A percentile compares a stretch with the other conserved stretches of the same genome.
Evolutionary conservation across 2,797 vertebrate genomes (phyloP).

Genomic region (Hippocampus kuda): DNA sequence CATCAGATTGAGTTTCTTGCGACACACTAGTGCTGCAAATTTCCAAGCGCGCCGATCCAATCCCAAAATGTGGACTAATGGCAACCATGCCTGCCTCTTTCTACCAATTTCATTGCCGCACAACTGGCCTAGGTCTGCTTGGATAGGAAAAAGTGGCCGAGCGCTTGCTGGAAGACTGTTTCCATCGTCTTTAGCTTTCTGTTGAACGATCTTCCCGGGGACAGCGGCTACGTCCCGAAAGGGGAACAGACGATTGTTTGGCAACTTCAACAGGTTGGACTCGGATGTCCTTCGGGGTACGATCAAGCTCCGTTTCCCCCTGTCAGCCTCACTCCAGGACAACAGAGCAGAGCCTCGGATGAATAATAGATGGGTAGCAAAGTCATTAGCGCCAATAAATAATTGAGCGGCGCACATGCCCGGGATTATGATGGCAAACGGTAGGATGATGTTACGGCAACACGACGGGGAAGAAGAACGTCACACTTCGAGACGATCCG

Average conservation of each 20-base stretch:
- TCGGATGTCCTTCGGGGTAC: slow-evolving; percentile 29
- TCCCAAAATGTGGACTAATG: no score
- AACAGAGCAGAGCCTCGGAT: slow-evolving; percentile 29
- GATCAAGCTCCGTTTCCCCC: slow-evolving; percentile 26
- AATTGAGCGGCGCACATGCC: slow-evolving; percentile 31
- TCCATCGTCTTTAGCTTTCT: slow-evolving; percentile 39
- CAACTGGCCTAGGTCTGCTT: no score
- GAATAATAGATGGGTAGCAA: slow-evolving; percentile 44
- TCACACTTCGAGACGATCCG: slow-evolving; percentile 7
- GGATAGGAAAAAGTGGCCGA: not conserved
- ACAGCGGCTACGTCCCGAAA: slow-evolving; percentile 29
- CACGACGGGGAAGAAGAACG: slow-evolving; percentile 14
- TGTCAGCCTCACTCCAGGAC: slow-evolving; percentile 43
- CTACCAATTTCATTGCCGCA: no score
- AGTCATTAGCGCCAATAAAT: slow-evolving; percentile 54
- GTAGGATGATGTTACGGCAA: slow-evolving; percentile 35
- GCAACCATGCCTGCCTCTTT: no score
- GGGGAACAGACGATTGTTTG: slow-evolving; percentile 29
- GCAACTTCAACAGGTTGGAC: slow-evolving; percentile 20
- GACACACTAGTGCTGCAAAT: no score
- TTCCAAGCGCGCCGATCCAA: no score
- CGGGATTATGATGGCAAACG: slow-evolving; percentile 38
- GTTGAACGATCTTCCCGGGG: slow-evolving; percentile 36
- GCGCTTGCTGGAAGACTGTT: slow-evolving; percentile 18
- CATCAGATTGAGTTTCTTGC: no score